A percentile compares a stretch with the other conserved stretches of the same genome.
phyloP scores from a whole-genome alignment of 2,888 invertebrate species.

The Celastrina argiolus region DNA sequence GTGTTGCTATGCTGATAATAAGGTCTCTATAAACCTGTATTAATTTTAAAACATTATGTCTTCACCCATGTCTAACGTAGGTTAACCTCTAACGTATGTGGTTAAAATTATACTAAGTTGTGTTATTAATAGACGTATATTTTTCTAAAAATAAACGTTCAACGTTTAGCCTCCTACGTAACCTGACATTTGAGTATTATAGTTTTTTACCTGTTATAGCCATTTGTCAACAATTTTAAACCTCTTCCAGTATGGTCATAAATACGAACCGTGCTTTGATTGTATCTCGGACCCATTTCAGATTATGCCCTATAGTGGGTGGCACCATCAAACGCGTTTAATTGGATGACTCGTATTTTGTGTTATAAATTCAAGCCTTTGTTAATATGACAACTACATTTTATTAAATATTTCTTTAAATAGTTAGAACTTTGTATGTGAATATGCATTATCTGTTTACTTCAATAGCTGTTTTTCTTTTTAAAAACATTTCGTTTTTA shows the following conservation, averaged over 20 bases:
- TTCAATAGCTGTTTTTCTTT: no score
- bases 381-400: neutral
- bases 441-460: no score
- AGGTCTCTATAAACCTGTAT: no score
- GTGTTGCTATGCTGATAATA: no score
- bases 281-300: conserved; percentile 11
- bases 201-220: conserved; percentile 8
- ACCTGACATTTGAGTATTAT: conserved; percentile 4
- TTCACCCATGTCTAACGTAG: no score
- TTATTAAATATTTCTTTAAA: neutral
- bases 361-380: neutral
- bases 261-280: conserved; percentile 5
- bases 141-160: neutral
- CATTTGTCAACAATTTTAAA: conserved; percentile 20
- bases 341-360: neutral
- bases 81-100: no score
- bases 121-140: neutral
- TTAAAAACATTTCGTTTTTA: no score
- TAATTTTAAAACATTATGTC: no score
- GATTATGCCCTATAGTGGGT: conserved; percentile 12
- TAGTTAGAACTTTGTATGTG: neutral
- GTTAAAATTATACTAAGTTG: no score
- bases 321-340: neutral
- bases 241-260: neutral
- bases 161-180: neutral